Conservation (phyloP, 2,797 vertebrate species). For the Peromyscus melanophrys region DNA sequence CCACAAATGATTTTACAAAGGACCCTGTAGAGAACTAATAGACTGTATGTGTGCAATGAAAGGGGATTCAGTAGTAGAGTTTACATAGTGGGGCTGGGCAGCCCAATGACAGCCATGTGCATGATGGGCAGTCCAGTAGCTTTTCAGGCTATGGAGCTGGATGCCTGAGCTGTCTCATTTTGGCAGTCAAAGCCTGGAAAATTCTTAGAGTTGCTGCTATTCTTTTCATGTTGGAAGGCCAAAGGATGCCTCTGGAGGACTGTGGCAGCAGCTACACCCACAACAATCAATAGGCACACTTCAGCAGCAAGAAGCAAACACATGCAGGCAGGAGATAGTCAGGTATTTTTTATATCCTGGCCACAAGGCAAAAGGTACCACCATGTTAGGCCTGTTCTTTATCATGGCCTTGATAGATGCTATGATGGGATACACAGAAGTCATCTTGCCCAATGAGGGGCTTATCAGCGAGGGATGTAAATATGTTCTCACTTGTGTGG, state of each 20-base stretch:
- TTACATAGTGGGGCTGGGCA: neutral
- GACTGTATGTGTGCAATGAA: neutral
- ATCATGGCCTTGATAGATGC: neutral
- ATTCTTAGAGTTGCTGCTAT: neutral
- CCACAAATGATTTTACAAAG: neutral
- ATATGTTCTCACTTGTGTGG: neutral
- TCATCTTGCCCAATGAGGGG: neutral
- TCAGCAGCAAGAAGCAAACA: neutral
- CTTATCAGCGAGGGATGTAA: neutral
- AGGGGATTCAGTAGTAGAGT: neutral
- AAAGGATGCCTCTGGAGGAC: neutral
- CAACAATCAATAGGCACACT: neutral
- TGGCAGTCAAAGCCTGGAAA: neutral
- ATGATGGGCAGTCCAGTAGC: neutral
- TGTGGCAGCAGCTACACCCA: neutral
- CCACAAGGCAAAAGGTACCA: neutral
- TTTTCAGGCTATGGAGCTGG: neutral
- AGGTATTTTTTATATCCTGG: too few relatives aligned
- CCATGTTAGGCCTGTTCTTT: neutral
- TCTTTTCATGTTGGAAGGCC: neutral
- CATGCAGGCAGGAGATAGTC: neutral
- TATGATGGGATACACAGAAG: neutral
- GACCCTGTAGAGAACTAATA: neutral
- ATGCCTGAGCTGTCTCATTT: neutral
- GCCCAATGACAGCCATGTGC: neutral